A percentile compares a stretch with the other conserved stretches of the same genome.
Conservation (phyloP, 37 sponge, comb jelly and placozoan species). For the Tethya wilhelma region DNA sequence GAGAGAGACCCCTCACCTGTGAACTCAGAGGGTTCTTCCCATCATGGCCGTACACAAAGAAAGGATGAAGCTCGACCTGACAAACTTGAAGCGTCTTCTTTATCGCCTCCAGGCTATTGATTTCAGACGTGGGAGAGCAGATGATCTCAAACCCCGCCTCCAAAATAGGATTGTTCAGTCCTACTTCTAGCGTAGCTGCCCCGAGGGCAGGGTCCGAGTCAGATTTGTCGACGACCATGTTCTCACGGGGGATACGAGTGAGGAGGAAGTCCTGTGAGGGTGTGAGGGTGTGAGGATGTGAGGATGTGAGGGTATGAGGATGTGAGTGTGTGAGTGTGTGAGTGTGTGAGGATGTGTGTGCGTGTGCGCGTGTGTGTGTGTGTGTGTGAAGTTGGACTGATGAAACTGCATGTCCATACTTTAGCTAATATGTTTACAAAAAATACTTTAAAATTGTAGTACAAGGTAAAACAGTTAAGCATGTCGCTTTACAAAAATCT, state of each 20-base stretch:
- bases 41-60: conserved; percentile 81
- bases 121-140: conserved; percentile 49
- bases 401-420: too few species aligned
- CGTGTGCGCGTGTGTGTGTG: conserved; percentile 1
- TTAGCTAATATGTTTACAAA: too few species aligned
- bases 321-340: conserved; percentile 3
- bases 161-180: conserved; percentile 76
- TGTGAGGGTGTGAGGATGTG: not conserved
- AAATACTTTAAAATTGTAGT: too few species aligned
- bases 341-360: not conserved
- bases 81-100: conserved; percentile 65
- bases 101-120: conserved; percentile 34
- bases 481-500: too few species aligned
- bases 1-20: conserved; percentile 52
- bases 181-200: conserved; percentile 72
- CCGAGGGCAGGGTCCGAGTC: conserved; percentile 18
- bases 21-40: conserved; percentile 52
- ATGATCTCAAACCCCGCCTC: conserved; percentile 84
- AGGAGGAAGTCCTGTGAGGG: conserved; percentile 14
- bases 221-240: conserved; percentile 1
- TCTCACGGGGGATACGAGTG: conserved; percentile 58
- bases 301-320: not conserved
- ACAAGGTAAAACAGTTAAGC: too few species aligned
- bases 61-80: conserved; percentile 84
- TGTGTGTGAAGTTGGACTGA: too few species aligned